Conservation (phyloP, 2,797 vertebrate species). For the Channallabes apus region DNA sequence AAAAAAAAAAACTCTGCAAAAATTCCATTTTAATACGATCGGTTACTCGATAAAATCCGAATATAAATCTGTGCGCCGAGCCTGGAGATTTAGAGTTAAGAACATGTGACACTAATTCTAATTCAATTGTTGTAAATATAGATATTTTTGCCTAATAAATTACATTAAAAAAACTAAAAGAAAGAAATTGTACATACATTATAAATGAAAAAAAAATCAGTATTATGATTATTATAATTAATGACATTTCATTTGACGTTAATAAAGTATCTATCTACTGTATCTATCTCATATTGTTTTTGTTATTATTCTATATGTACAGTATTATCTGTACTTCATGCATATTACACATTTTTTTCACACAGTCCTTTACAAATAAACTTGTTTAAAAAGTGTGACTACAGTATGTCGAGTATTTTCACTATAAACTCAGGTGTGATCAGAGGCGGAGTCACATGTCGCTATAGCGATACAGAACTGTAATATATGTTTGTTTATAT, state of each 20-base stretch:
- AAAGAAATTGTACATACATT: neutral
- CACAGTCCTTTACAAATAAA: neutral
- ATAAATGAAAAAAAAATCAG: no score
- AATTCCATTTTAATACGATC: neutral
- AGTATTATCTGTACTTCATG: neutral
- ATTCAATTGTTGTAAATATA: neutral
- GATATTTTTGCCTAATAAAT: no score
- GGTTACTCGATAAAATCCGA: neutral
- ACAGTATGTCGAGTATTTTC: neutral
- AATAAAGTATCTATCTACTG: no score
- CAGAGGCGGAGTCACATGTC: neutral
- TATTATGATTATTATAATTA: no score
- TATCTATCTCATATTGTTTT: no score
- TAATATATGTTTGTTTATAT: neutral
- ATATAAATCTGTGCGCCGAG: no score
- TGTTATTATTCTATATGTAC: neutral
- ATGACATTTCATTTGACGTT: no score
- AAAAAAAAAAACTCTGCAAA: neutral
- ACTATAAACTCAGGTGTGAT: neutral
- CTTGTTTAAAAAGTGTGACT: neutral
- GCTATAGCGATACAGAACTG: neutral
- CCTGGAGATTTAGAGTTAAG: neutral
- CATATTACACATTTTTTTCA: neutral
- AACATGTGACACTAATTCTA: neutral
- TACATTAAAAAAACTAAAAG: neutral